Conservation (phyloP, 2,113 vertebrate species). For the Calonectris borealis region DNA sequence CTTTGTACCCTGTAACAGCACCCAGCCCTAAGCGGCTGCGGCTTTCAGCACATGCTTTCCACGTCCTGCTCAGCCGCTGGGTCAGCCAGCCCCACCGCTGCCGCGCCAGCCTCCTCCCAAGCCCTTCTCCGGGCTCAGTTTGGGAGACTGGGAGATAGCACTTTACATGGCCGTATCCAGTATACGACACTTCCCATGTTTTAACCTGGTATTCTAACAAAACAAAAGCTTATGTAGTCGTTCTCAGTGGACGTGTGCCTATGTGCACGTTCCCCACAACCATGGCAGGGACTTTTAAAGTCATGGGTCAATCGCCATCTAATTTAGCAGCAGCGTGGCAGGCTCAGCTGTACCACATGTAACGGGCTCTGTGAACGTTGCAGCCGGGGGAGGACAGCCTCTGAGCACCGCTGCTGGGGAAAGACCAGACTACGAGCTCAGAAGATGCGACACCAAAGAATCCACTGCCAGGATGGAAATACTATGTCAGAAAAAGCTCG, state of each 20-base stretch:
- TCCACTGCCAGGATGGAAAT: neutral
- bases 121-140: neutral
- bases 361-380: neutral
- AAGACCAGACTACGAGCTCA: neutral
- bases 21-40: neutral
- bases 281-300: neutral
- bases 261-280: fast-evolving
- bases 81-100: neutral
- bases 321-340: neutral
- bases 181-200: neutral
- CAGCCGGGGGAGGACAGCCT: neutral
- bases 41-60: neutral
- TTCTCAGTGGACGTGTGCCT: neutral
- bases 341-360: neutral
- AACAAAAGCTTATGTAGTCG: neutral
- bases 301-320: neutral
- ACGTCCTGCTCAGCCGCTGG: fast-evolving
- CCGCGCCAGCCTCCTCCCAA: neutral
- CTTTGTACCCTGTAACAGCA: neutral
- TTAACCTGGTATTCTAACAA: neutral
- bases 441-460: neutral
- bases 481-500: neutral
- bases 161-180: neutral
- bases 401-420: neutral
- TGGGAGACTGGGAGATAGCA: neutral